Evolutionary conservation across 1,140 invertebrate species (phyloP), one percentile per base, ranked within the genome.

Genomic region (Drosophila repleta): DNA sequence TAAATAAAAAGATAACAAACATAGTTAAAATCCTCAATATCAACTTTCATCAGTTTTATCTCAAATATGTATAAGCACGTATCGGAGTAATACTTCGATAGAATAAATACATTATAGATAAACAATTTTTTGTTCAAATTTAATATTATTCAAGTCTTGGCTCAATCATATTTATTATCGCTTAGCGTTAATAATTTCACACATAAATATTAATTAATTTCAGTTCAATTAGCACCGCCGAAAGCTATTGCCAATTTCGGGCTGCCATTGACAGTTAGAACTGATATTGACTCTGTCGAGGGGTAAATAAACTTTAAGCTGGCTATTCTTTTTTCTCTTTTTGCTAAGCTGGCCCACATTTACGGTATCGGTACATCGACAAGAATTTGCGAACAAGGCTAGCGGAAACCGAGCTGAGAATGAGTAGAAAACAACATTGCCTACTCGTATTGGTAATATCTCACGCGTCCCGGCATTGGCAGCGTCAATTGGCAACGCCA

Each of bases 361-460:
- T 87, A 81, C 82, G 69, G 82, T 85, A 80, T 65, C 56, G 71
- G 61, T 18, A 64, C 43, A 55, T 18, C 13, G 8, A 15, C 41
- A 65, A 21, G 63, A 63, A 61, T 63, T 61, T 70, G 53, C 79
- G 67, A 57, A 66, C 78, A 81, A 85, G 39, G 65, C 83, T 82
- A 88, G 82, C 82, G 82, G 82, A 85, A 85, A 52, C 35, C 48
- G 10, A 61, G 13, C 39, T 13, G 35, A 51, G 57, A 52, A 20
- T n/a, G 1, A 32, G 63, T 43, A 63, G n/a, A 39, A 55, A 43
- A 65, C 57, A 24, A 10, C 29, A 65, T 74, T 71, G 62, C 37
- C 69, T 72, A 69, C 62, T 69, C 71, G 79, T 76, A 83, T 87
- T 87, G 83, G 61, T 88, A 87, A 79, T 88, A 87, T 88, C 83